phyloP scores from a whole-genome alignment of 2,113 vertebrate genomes.

The Morone chrysops region DNA sequence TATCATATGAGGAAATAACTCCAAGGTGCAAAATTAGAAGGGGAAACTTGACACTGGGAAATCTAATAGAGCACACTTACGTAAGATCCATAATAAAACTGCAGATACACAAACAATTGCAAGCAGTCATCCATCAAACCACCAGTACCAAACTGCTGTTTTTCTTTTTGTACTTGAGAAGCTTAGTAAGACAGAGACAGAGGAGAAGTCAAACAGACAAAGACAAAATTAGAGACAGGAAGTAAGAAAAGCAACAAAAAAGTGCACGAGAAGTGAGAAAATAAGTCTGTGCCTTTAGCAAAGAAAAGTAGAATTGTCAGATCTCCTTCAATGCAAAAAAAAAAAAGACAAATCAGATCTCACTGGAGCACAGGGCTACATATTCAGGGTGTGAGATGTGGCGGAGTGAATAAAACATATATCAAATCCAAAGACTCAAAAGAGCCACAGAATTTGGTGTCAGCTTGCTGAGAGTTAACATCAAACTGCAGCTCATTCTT shows the following conservation, averaged over 20 bases:
- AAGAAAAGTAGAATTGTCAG: constrained; percentile 36
- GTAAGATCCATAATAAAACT: not conserved
- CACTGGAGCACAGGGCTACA: constrained; percentile 14
- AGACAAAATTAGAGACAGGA: constrained; percentile 19
- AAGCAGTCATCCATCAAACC: constrained; percentile 28
- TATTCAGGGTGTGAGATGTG: constrained; percentile 31
- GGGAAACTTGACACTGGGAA: not conserved
- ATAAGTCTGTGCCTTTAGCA: constrained; percentile 7
- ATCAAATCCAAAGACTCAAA: constrained; percentile 35
- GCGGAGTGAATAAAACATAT: constrained; percentile 45
- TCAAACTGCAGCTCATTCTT: constrained; percentile 40
- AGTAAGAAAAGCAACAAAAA: constrained; percentile 35
- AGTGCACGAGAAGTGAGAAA: not conserved
- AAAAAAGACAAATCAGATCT: constrained; percentile 15
- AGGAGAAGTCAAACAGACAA: not conserved
- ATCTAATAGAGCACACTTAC: not conserved
- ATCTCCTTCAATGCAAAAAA: constrained; percentile 19
- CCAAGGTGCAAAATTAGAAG: not conserved
- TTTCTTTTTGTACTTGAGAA: constrained; percentile 9
- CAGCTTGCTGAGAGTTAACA: constrained; percentile 34
- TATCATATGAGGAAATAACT: not conserved
- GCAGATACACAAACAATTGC: constrained; percentile 1
- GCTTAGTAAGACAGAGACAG: not conserved
- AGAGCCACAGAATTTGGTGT: constrained; percentile 34
- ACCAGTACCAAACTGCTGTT: not conserved